Evolutionary conservation across 2,888 invertebrate genomes (phyloP).

Genomic region (Saturnia pavonia): DNA sequence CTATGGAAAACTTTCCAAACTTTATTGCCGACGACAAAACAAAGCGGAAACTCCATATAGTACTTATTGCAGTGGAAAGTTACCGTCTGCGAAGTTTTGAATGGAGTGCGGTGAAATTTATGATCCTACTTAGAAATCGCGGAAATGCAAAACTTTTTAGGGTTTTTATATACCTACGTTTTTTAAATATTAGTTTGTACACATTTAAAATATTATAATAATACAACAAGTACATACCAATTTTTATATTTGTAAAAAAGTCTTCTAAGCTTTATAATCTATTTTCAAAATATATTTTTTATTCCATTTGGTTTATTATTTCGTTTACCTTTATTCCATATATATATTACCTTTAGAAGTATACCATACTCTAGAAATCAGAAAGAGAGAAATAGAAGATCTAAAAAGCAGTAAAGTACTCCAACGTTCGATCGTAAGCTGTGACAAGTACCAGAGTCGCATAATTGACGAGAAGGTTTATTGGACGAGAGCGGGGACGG

Average conservation of each 20-base stretch:
- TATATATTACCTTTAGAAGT: not conserved
- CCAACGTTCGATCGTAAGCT: constrained; percentile 69
- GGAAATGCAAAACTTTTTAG: not conserved
- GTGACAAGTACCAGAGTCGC: constrained; percentile 75
- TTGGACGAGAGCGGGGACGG: constrained; percentile 40
- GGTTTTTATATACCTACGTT: not conserved
- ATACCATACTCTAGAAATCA: not conserved
- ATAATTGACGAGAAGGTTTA: constrained; percentile 55
- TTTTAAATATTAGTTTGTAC: not conserved
- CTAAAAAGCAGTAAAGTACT: constrained; percentile 1
- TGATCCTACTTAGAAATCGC: constrained; percentile 28
- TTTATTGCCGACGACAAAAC: constrained; percentile 33
- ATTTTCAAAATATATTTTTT: too few species aligned
- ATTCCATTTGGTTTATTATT: too few species aligned
- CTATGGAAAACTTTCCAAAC: constrained; percentile 22
- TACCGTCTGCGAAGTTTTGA: constrained; percentile 57
- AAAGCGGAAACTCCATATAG: constrained; percentile 31
- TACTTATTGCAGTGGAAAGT: constrained; percentile 35
- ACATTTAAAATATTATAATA: not conserved
- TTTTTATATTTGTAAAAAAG: too few species aligned
- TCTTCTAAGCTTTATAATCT: too few species aligned
- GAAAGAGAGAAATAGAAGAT: not conserved
- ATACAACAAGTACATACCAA: too few species aligned
- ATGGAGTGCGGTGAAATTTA: constrained; percentile 42
- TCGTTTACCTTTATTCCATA: not conserved